Evolutionary conservation across 37 sponge, comb jelly and placozoan species (phyloP).

Genomic region (Aphrocallistes beatrix): DNA sequence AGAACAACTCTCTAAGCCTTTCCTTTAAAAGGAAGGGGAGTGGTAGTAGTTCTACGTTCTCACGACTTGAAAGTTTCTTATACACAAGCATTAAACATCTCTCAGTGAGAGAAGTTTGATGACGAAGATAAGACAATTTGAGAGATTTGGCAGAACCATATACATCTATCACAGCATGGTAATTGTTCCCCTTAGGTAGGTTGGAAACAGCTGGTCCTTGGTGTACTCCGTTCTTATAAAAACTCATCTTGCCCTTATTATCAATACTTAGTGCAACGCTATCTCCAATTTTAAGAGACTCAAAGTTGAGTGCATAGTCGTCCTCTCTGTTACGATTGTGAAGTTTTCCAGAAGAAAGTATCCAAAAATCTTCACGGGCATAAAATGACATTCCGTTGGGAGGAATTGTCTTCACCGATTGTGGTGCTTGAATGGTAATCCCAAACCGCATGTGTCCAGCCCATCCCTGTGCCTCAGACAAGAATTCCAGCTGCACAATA

Average conservation of each 20-base stretch:
- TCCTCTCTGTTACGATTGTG: slow-evolving; percentile 3
- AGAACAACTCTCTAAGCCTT: slow-evolving; percentile 14
- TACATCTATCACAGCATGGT: slow-evolving; percentile 6
- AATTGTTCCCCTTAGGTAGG: neutral
- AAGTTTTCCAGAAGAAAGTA: neutral
- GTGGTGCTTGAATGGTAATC: neutral
- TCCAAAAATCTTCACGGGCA: neutral
- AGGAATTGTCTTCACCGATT: neutral
- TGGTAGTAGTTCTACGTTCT: neutral
- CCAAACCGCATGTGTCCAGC: slow-evolving; percentile 14
- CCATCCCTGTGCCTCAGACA: slow-evolving; percentile 9
- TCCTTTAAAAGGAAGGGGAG: slow-evolving; percentile 15
- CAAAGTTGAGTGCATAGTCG: neutral
- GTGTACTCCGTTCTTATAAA: neutral
- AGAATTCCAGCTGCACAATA: neutral
- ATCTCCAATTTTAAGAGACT: neutral
- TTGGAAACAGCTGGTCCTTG: neutral
- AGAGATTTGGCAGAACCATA: slow-evolving; percentile 5
- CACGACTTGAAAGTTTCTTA: neutral
- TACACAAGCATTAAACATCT: neutral
- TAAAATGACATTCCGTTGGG: slow-evolving; percentile 1
- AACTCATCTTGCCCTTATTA: neutral
- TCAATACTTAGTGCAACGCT: neutral
- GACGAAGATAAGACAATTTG: neutral
- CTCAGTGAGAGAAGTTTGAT: neutral